Base-by-base conservation (phyloP, 23 tunicate species). In the Aplidium turbinatum region DNA sequence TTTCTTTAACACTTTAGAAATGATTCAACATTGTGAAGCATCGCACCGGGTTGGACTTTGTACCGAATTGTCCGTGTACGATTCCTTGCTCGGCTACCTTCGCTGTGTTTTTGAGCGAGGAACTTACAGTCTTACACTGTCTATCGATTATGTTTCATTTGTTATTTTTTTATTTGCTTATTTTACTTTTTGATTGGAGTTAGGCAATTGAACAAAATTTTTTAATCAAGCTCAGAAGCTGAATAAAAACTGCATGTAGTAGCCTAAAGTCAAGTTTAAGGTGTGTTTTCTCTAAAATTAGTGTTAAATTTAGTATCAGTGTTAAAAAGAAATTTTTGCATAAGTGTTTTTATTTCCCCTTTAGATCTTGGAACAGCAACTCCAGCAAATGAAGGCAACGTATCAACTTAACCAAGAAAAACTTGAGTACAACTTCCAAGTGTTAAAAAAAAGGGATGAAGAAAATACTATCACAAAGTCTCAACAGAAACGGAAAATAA, bases 321-420 rank as follows among this genome's bases (percentile, higher is more conserved):
- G 6, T 54, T 6, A 5, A 54, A 13, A 13, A 11, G 21, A n/a
- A 54, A 54, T 5, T 11, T 54, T 5, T 11, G 21, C 5, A 11
- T 16, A 54, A 13, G 22, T 11, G 21, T 54, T 54, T 54, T 54
- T n/a, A 11, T 6, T 13, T 16, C 25, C 40, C 22, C 18, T 38
- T 24, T 42, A 85, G 91, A 91, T 91, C 11, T 69, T 94, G 39
- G 99, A 94, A 73, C 99, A 94, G 47, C 99, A 94, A 67, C 72
- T 94, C 54, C 94, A 94, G 36, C 94, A 87, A 42, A 94, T 94
- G 99, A 86, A 87, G 68, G 99, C 99, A 0, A 86, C 99, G 31
- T 94, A 94, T 57, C 99, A 94, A 34, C 82, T 94, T 5, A 94
- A 94, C 42, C 99, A 94, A 52, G 99, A 94, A 72, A 94, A 94